phyloP scores from a whole-genome alignment of 2,888 invertebrate genomes.

The Rhingia campestris region DNA sequence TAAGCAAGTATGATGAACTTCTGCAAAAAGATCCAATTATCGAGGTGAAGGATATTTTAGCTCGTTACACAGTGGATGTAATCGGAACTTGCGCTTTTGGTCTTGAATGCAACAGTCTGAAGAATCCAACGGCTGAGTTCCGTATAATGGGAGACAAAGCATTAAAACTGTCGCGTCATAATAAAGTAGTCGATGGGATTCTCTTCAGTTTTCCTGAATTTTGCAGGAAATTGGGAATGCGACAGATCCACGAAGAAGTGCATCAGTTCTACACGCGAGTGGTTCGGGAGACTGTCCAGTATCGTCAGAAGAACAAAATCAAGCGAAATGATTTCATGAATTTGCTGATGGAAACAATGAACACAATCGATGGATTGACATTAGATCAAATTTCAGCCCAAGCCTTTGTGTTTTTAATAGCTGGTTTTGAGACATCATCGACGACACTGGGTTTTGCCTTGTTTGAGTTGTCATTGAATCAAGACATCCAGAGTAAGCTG shows the following conservation, averaged over 20 bases:
- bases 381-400: constrained; percentile 80
- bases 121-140: constrained; percentile 81
- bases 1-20: background rate
- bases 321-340: constrained; percentile 85
- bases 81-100: constrained; percentile 84
- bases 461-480: constrained; percentile 79
- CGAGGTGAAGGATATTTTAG: constrained; percentile 81
- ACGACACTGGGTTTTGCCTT: constrained; percentile 84
- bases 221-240: constrained; percentile 77
- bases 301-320: constrained; percentile 83
- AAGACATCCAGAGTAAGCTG: constrained; percentile 77
- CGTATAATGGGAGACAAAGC: constrained; percentile 77
- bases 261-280: constrained; percentile 83
- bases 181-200: constrained; percentile 75
- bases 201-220: constrained; percentile 76
- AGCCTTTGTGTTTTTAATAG: constrained; percentile 79
- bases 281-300: constrained; percentile 83
- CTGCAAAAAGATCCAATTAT: constrained; percentile 74
- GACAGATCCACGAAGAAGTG: constrained; percentile 76
- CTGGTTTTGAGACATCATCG: constrained; percentile 87
- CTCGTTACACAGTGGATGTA: constrained; percentile 84
- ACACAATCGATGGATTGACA: constrained; percentile 79
- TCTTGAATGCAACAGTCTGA: constrained; percentile 82
- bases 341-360: constrained; percentile 84
- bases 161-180: constrained; percentile 77